Conservation (phyloP, 2,888 invertebrate genomes). For the Acanthopleura granulata region DNA sequence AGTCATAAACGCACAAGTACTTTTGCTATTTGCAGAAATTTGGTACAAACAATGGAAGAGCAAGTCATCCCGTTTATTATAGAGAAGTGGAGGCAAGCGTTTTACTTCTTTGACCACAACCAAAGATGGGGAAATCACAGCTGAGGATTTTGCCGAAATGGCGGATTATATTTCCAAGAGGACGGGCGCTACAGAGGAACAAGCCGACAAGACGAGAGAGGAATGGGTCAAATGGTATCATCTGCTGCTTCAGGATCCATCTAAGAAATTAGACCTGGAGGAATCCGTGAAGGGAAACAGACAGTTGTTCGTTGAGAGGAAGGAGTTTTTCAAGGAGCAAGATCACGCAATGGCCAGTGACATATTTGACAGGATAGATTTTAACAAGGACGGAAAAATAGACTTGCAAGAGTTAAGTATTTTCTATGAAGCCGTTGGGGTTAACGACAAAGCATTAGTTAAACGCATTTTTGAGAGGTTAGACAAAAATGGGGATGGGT, state of each 20-base stretch:
- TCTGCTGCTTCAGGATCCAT: background rate
- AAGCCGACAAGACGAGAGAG: background rate
- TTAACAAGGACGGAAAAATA: background rate
- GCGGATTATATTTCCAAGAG: background rate
- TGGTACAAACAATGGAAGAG: too few species aligned
- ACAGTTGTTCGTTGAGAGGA: background rate
- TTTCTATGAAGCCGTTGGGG: background rate
- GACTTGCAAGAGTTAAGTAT: background rate
- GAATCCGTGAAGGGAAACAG: background rate
- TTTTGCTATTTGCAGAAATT: too few species aligned
- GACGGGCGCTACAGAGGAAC: background rate
- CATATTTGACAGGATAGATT: background rate
- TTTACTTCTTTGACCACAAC: too few species aligned
- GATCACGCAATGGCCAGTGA: background rate
- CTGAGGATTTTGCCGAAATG: background rate
- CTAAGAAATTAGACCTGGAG: background rate
- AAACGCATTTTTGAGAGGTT: background rate
- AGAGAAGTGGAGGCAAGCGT: too few species aligned
- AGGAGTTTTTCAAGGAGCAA: background rate
- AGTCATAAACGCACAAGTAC: too few species aligned
- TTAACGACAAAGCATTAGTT: background rate
- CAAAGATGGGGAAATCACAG: constrained; percentile 2
- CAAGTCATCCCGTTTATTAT: too few species aligned
- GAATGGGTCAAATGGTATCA: constrained; percentile 7
- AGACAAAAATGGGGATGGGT: background rate